Base-by-base conservation (phyloP, 2,113 vertebrate genomes). In the Sinocyclocheilus anophthalmus region DNA sequence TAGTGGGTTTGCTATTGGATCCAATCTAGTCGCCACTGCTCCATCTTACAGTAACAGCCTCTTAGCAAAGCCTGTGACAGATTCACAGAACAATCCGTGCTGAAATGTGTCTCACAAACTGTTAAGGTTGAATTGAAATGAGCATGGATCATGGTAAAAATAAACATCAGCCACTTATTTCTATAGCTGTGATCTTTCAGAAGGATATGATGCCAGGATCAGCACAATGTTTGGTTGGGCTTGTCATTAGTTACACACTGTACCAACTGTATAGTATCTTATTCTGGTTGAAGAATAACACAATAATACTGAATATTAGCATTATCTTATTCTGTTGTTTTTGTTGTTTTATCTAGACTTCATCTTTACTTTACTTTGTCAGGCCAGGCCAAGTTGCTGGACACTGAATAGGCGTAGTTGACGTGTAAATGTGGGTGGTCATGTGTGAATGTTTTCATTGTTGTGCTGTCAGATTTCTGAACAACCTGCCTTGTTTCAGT, bases 141-240 rank as follows among this genome's bases (percentile, higher is more conserved):
- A 67, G 30, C 63, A 65, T n/a, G 24, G 61, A 26, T 13, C 61
- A 26, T 30, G 39, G 70, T 75, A 45, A 45, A 45, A 42, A 45
- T 75, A 75, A n/a, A 75, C 70, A 75, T n/a, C 70, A 12, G 70
- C 70, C 39, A 75, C 37, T 12, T 73, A 75, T 45, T 75, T 45
- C 22, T 24, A 75, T 45, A 22, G 39, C 39, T 75, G 70, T 45
- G 70, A 75, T 75, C 37, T 75, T 75, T 75, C 22, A 24, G 22
- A 75, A 45, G 70, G 33, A 18, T 70, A 70, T 9, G 18, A 70
- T 70, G 16, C 33, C 67, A 10, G 18, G 37, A 75, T 73, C 22
- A 45, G 11, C 39, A 75, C 11, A 3, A 45, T 3, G 22, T 45
- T n/a, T 45, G 70, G 37, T n/a, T 20, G 22, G 37, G 39, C 39